These are phyloP conservation scores for Leptodactylus fuscus DNA, from an alignment of 2,113 vertebrate genomes.

Conservation along the genomic window DNA sequence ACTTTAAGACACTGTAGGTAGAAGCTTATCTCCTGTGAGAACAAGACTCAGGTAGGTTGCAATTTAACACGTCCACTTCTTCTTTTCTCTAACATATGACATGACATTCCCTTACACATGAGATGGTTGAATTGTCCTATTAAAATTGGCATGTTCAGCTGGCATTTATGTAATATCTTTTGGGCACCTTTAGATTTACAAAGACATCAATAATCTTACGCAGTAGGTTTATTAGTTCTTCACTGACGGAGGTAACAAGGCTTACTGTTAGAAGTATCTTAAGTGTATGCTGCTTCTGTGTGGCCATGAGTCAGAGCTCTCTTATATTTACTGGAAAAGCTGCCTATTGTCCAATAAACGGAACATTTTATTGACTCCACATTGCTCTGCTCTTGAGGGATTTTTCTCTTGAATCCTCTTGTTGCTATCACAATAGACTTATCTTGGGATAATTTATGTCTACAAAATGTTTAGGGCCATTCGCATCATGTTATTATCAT, in stretches of 20 bases:
- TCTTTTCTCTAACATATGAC: too few species aligned
- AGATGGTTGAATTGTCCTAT: too few species aligned
- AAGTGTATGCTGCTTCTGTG: conserved; percentile 2
- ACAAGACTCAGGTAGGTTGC: too few species aligned
- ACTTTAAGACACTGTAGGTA: too few species aligned
- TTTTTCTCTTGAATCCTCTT: neutral
- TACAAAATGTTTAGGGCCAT: too few species aligned
- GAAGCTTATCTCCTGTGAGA: too few species aligned
- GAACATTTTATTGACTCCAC: neutral
- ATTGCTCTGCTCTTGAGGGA: neutral
- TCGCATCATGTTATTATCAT: too few species aligned
- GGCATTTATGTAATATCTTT: neutral
- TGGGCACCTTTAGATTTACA: neutral
- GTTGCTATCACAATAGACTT: neutral
- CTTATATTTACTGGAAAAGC: conserved; percentile 40
- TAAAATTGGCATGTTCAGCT: too few species aligned
- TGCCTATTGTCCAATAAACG: conserved; percentile 2
- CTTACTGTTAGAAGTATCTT: neutral
- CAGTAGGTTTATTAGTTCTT: neutral
- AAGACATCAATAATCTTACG: neutral
- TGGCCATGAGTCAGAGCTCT: conserved; percentile 45
- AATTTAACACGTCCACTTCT: too few species aligned
- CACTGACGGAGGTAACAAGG: neutral
- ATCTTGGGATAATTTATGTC: neutral
- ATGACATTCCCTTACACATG: too few species aligned